Evolutionary conservation across 2,113 vertebrate species (phyloP).

Genomic region (Piprites chloris): DNA sequence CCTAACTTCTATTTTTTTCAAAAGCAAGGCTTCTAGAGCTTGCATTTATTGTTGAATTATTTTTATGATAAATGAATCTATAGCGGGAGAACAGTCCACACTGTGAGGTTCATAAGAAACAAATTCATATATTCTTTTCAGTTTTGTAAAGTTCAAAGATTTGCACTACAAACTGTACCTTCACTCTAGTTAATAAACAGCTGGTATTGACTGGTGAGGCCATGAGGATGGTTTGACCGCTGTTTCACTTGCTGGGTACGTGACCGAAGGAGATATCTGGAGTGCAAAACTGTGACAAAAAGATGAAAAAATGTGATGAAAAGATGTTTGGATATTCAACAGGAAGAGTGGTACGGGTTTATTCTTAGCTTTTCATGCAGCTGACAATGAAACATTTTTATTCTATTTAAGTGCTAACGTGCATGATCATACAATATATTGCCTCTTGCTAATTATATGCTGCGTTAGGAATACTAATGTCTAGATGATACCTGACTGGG

Average conservation of each 20-base stretch:
- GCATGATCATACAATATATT: constrained; percentile 73
- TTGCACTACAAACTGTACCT: neutral
- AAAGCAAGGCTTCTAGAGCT: neutral
- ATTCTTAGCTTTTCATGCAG: constrained; percentile 41
- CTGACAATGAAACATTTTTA: constrained; percentile 59
- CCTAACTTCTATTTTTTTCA: neutral
- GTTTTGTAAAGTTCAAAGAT: constrained; percentile 18
- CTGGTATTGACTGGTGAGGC: neutral
- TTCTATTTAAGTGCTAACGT: constrained; percentile 72
- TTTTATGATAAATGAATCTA: neutral
- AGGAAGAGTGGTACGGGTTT: constrained; percentile 21
- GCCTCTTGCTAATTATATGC: constrained; percentile 71
- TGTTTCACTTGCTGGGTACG: neutral
- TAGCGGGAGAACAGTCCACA: neutral
- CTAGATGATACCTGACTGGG: constrained; percentile 19
- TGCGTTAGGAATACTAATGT: constrained; percentile 50
- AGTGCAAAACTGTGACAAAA: constrained; percentile 24
- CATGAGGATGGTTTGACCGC: neutral
- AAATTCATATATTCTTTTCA: neutral
- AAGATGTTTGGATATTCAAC: constrained; percentile 44
- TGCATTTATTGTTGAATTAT: neutral
- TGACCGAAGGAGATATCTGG: neutral
- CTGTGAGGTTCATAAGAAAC: neutral
- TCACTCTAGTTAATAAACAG: neutral
- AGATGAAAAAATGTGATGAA: neutral